phyloP scores from a whole-genome alignment of 2,888 invertebrate genomes.

The Agriopis aurantiaria region DNA sequence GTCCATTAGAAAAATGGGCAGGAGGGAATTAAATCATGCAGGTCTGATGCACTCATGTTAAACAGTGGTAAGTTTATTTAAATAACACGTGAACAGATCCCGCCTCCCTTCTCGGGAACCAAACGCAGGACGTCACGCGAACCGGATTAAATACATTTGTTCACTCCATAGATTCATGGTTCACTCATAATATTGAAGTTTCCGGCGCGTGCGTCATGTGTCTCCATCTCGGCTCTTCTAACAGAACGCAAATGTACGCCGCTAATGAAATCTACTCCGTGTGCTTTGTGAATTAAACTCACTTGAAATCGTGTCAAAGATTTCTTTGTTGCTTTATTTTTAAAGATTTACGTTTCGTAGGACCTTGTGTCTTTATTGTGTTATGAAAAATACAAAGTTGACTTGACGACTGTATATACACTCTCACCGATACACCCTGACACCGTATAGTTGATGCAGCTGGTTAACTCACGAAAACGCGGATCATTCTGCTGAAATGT shows the following conservation, averaged over 20 bases:
- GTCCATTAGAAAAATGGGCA: too few relatives aligned
- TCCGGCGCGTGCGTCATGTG: constrained; percentile 11
- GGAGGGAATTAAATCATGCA: too few relatives aligned
- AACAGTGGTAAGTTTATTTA: too few relatives aligned
- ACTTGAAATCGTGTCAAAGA: constrained; percentile 18
- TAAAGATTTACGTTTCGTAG: not conserved
- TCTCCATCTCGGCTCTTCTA: constrained; percentile 4
- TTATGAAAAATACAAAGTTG: not conserved
- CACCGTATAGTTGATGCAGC: too few relatives aligned
- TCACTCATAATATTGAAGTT: constrained; percentile 52
- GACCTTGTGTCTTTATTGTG: not conserved
- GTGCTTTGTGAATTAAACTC: constrained; percentile 34
- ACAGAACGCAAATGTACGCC: constrained; percentile 30
- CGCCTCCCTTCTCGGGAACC: too few relatives aligned
- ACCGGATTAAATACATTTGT: constrained; percentile 53
- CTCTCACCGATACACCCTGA: too few relatives aligned
- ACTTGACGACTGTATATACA: too few relatives aligned
- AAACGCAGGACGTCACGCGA: constrained; percentile 2
- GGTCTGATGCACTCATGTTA: too few relatives aligned
- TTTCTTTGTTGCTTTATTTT: constrained; percentile 12
- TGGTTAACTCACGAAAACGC: too few relatives aligned
- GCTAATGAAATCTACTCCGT: constrained; percentile 30
- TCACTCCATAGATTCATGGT: too few relatives aligned
- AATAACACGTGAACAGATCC: too few relatives aligned
- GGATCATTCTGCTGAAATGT: too few relatives aligned